Conservation (phyloP, 1,140 invertebrate genomes). For the Steinernema khuongi region DNA sequence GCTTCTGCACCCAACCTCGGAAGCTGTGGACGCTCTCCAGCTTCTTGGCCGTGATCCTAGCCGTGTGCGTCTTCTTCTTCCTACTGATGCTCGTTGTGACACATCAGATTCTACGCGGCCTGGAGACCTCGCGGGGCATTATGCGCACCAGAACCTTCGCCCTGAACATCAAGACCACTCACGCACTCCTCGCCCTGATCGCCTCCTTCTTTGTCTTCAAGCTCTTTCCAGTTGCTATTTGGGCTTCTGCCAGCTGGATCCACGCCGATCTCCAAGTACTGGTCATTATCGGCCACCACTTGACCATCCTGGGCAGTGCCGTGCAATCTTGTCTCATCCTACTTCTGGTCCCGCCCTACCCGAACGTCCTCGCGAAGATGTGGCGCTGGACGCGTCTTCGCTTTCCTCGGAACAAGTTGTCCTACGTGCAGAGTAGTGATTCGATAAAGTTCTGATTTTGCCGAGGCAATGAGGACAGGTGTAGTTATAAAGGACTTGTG, state of each 20-base stretch:
- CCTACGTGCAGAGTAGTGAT: constrained; percentile 6
- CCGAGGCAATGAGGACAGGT: no score
- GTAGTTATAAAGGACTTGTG: no score
- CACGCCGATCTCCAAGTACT: background rate
- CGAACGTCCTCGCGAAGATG: background rate
- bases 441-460: constrained; percentile 9
- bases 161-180: background rate
- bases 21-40: background rate
- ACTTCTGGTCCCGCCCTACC: background rate
- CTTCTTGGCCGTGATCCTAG: background rate
- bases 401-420: constrained; percentile 10
- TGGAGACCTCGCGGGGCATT: background rate
- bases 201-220: background rate
- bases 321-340: background rate
- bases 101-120: background rate
- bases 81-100: background rate
- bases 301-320: background rate
- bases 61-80: background rate
- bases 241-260: background rate
- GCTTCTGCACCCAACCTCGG: background rate
- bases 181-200: background rate
- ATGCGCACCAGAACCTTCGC: background rate
- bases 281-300: background rate
- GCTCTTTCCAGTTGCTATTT: background rate
- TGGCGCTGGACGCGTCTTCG: background rate